A percentile compares a stretch with the other conserved stretches of the same genome.
Evolutionary conservation across 2,888 invertebrate species (phyloP).

Genomic region (Chorisops tibialis): DNA sequence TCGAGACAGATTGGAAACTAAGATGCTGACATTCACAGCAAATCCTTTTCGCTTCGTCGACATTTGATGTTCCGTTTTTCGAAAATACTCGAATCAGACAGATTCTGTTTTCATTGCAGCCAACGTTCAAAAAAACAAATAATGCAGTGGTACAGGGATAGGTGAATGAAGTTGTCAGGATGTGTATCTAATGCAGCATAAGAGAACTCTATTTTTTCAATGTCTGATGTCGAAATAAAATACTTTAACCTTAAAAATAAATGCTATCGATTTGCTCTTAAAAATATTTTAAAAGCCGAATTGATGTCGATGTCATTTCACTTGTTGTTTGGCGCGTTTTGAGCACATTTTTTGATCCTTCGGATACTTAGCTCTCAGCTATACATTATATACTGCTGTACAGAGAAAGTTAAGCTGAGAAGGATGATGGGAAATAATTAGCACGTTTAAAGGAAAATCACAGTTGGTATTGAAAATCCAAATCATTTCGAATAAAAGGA

Average conservation of each 20-base stretch:
- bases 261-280: slow-evolving; percentile 30
- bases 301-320: slow-evolving; percentile 15
- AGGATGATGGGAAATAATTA: neutral
- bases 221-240: neutral
- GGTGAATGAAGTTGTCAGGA: no score
- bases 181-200: neutral
- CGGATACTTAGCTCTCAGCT: neutral
- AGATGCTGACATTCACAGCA: slow-evolving; percentile 35
- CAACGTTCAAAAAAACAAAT: no score
- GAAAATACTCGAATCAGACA: slow-evolving; percentile 29
- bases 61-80: slow-evolving; percentile 36
- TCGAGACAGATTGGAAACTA: slow-evolving; percentile 37
- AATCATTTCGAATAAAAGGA: neutral
- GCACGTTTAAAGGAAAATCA: neutral
- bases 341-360: neutral
- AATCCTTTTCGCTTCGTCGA: slow-evolving; percentile 37
- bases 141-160: neutral
- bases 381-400: neutral
- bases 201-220: neutral
- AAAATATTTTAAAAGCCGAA: slow-evolving; percentile 28
- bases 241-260: neutral
- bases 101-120: neutral
- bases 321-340: neutral
- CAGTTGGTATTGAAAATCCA: neutral
- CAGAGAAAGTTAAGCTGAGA: no score